Base-by-base conservation (phyloP, 2,113 vertebrate genomes). In the Aramus guarauna region DNA sequence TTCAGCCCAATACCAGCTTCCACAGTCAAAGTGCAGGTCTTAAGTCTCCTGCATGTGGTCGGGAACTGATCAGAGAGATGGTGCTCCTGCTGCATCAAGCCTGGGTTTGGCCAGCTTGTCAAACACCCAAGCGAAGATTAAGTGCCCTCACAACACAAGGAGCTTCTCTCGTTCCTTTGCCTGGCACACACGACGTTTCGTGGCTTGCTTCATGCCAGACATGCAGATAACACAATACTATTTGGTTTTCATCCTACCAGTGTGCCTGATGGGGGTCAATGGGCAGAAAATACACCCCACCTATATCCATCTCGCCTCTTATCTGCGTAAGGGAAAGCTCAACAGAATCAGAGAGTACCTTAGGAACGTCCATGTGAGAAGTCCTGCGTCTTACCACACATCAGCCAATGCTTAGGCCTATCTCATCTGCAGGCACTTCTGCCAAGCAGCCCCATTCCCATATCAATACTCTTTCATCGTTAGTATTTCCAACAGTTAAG, bases 351-450 rank as follows among this genome's bases (percentile, higher is more conserved):
- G 24, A 17, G n/a, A 10, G 20, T 17, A 32, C 17, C 64, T 50
- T 19, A 7, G 36, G 41, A 13, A 58, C 4, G 11, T 11, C n/a
- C 30, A 7, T 0, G 6, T 5, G 22, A 60, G 20, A 56, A 21
- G 41, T 19, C 56, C 4, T 18, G 18, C n/a, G 18, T 7, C 56
- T n/a, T 3, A 26, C 0, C 1, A 24, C 6, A 3, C 60, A 41
- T 7, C 9, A 5, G 56, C 39, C 56, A 23, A 12, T 2, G 16
- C 16, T 39, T 7, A 72, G 30, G 6, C 15, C 32, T 14, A 10
- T 1, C 16, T 7, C 30, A 8, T 4, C 6, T 21, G 30, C 59
- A 15, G 30, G 15, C 13, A 47, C 19, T 21, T 30, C 63, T 53
- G 23, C 11, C 47, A 47, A 16, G 47, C 0, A 48, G 39, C 34